Evolutionary conservation across 37 sponge, comb jelly and placozoan genomes (phyloP), one percentile per base, ranked within the genome.

Genomic region (Aplysina aerophoba): DNA sequence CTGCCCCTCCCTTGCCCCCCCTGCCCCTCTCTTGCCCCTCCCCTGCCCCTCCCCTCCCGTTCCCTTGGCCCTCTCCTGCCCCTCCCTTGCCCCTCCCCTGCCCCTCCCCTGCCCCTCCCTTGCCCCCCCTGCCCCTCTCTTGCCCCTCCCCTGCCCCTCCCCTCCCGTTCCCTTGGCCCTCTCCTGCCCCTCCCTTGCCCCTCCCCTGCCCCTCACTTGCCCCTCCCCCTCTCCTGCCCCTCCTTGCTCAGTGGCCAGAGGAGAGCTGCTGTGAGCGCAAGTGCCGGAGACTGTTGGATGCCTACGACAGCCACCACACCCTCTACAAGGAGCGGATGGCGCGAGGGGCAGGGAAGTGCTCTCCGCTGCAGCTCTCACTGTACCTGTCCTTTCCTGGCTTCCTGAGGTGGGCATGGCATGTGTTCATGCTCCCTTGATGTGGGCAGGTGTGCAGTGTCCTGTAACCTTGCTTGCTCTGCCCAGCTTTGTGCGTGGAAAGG

Each of bases 381-480:
- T 75, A 87, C 20, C 63, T 94, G 44, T 84, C 94, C 41, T 94
- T 63, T 79, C 88, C 89, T 58, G 94, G 94, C 17, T 90, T 94
- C 30, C 54, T 94, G 34, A 94, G 94, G 94, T 94, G 64, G 13
- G 64, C 1, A 5, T 37, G 56, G 6, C 3, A 79, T 2, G 25
- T 30, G 28, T 3, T 64, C 5, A 8, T 64, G 28, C 66, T 8
- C 66, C 30, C 5, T 11, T 30, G 6, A 4, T 8, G 3, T 30
- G 25, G 25, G 28, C 66, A 3, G 28, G 5, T 3, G 3, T 3
- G 6, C 66, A 30, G 5, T 30, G 25, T 64, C 66, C 8, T 8
- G n/a, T 11, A 4, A 4, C 11, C n/a, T 21, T 15, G 22, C 58
- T 79, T 5, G 15, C 33, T 17, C 58, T 81, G 21, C 1, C 11